Percentiles rank a stretch among this genome's conserved stretches.
phyloP scores from a whole-genome alignment of 2,113 vertebrate genomes.

The Sphyrna mokarran region DNA sequence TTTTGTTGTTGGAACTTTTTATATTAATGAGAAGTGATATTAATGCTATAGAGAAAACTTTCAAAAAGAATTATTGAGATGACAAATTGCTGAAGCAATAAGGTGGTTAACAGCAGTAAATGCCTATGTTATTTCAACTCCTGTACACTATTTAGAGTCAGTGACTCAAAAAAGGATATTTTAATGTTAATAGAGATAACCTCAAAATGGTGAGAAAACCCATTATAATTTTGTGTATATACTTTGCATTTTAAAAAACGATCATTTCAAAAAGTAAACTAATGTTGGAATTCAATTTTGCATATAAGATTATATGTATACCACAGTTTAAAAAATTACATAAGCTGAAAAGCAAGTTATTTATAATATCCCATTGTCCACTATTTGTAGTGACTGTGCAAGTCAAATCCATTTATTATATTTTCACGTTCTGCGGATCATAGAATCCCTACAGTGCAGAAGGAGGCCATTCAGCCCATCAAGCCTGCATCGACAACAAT shows the following conservation, averaged over 20 bases:
- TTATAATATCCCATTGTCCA: neutral
- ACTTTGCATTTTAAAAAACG: neutral
- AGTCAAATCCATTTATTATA: neutral
- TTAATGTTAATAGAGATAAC: neutral
- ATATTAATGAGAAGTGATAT: neutral
- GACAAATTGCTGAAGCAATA: neutral
- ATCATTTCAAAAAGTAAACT: neutral
- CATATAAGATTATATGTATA: neutral
- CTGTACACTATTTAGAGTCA: neutral
- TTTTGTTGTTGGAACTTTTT: neutral
- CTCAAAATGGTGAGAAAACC: neutral
- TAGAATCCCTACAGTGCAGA: too few species aligned
- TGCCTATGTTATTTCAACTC: neutral
- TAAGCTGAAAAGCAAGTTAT: neutral
- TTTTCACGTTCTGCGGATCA: neutral
- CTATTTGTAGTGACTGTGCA: neutral
- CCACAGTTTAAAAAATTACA: neutral
- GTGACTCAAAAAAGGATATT: neutral
- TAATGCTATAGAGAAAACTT: neutral
- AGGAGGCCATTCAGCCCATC: too few species aligned
- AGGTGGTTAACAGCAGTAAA: neutral
- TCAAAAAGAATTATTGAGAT: neutral
- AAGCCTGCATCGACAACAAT: too few species aligned
- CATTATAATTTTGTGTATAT: neutral
- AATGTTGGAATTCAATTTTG: neutral